Base-by-base conservation (phyloP, 2,113 vertebrate genomes). In the Tenrec ecaudatus region DNA sequence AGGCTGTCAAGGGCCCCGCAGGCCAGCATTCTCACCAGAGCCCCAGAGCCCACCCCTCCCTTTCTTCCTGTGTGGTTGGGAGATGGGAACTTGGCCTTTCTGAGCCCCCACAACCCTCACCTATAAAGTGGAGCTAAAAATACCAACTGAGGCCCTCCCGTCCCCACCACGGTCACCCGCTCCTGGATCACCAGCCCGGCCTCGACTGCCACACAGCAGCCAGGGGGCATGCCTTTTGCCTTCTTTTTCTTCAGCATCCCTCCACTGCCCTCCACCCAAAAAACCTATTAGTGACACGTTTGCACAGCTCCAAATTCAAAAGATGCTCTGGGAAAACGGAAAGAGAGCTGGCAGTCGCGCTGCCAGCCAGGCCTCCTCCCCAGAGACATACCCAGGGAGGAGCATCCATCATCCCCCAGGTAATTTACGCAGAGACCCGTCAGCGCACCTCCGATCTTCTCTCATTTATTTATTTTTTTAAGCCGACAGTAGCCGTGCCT, bases 221-320 rank as follows among this genome's bases (percentile, higher is more conserved):
- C 93, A 68, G 73, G 36, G 88, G 29, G 47, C 75, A 78, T 93
- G 29, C 40, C 53, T 62, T 69, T 36, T 10, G 23, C 0, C 57
- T 40, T 60, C 25, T 27, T 38, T 10, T 79, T 57, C 16, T 73
- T 91, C 77, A 36, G 27, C 36, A 78, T 86, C 81, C 82, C 40
- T 7, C 40, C 40, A 40, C 40, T 40, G 40, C 40, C 40, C 40
- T 7, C 40, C 40, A 3, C 40, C 40, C n/a, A 86, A 78, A 62
- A 64, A 40, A 68, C 47, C 64, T 92, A 71, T 76, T 94, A 76
- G 83, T 93, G 88, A 92, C 86, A 95, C 81, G 94, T 94, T 92
- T 84, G 29, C 89, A 69, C 29, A 33, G 82, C 60, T 96, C 91
- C 86, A 60, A 92, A 92, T 94, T 90, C 36, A 66, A 92, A 93